Conservation (phyloP, 2,888 invertebrate genomes). For the Plemyria rubiginata region DNA sequence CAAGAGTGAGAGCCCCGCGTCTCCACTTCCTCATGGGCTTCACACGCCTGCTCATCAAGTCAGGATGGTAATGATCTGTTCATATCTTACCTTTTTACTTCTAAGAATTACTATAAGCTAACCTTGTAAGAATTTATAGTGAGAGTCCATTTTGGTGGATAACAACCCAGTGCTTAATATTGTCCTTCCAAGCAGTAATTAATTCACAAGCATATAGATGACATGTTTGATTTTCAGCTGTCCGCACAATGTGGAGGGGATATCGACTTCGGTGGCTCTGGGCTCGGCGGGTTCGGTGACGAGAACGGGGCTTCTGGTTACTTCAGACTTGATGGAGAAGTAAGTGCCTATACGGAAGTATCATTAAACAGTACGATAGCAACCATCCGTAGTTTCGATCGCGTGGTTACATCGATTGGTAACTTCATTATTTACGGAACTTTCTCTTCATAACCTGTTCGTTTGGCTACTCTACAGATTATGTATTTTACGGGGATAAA, state of each 20-base stretch:
- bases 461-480: too few relatives aligned
- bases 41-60: constrained; percentile 81
- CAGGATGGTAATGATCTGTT: constrained; percentile 31
- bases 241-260: constrained; percentile 81
- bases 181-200: too few relatives aligned
- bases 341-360: constrained; percentile 43
- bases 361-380: too few relatives aligned
- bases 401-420: too few relatives aligned
- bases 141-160: too few relatives aligned
- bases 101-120: background rate
- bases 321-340: constrained; percentile 81
- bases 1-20: constrained; percentile 92
- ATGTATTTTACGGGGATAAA: too few relatives aligned
- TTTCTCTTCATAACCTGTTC: too few relatives aligned
- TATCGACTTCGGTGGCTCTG: constrained; percentile 76
- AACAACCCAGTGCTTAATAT: too few relatives aligned
- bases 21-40: constrained; percentile 71
- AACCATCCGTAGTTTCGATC: too few relatives aligned
- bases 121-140: background rate
- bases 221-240: constrained; percentile 55
- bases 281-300: constrained; percentile 77
- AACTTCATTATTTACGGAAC: too few relatives aligned
- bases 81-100: background rate
- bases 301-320: constrained; percentile 76
- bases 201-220: too few relatives aligned